Base-by-base conservation (phyloP, 2,888 invertebrate species). In the Esperia sulphurella region DNA sequence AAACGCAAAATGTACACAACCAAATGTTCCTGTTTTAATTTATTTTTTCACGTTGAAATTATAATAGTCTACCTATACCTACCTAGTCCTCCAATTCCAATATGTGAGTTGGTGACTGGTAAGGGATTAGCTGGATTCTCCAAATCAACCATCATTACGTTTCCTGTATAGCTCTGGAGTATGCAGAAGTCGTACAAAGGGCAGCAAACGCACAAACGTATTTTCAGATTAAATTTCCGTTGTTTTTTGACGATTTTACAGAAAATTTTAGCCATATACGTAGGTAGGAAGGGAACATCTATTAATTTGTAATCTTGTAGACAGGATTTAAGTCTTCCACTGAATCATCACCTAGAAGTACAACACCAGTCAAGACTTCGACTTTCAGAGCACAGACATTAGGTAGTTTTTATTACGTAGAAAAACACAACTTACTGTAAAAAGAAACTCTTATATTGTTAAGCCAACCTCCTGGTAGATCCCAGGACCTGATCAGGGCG, bases 401-500 rank as follows among this genome's bases (percentile, higher is more conserved):
- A 33, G n/a, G n/a, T n/a, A n/a, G 33, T 33, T 33, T 33, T 10
- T 8, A 10, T 33, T 10, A 33, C 33, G n/a, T n/a, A 35, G n/a
- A 35, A 40, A 40, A 40, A 7, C 8, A 8, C 1, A 33, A 65
- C 71, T 67, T 61, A 84, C 83, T 67, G 48, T 39, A 63, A 43
- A 68, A 50, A 46, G 63, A 61, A 29, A 49, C 49, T 14, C 72
- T 68, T 41, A 83, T 52, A 41, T 57, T 61, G 53, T 75, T 53
- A 30, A 87, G 65, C 70, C 71, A 73, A 14, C 88, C 86, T 49
- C 68, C 70, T 2, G 81, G 72, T 14, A 59, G 58, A 54, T 88
- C 85, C 61, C 76, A 71, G 41, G 84, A 81, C 5, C 86, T 77
- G 43, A 88, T 75, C 1, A 84, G 1, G 35, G 58, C 55, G 68